Evolutionary conservation across 2,888 invertebrate species (phyloP), one percentile per base, ranked within the genome.

Genomic region (Oligia fasciuncula): DNA sequence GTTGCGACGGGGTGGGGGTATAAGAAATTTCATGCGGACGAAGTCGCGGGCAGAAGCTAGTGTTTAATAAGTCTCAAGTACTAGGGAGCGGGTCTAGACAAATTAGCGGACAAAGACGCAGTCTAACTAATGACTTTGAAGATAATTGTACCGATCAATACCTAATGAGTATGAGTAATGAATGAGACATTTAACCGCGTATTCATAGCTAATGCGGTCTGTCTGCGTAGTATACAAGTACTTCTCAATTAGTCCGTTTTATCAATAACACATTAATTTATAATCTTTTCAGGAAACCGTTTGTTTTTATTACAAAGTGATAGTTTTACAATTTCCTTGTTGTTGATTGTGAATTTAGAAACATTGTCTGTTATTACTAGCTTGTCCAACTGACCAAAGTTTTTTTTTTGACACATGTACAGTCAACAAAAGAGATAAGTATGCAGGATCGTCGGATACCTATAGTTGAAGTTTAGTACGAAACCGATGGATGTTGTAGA

Each of bases 111-210:
- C 8, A 71, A 74, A 40, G 23, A 49, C 49, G 14, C 23, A 63
- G 11, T 40, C 35, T 46, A 35, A 17, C 23, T 65, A 60, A 69
- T 79, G 49, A 54, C 57, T 43, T 9, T 54, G 65, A 76, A 43
- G 49, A 43, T 19, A 46, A 17, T 65, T 43, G 35, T 66, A n/a
- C 51, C 29, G 19, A 81, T 81, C 57, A 81, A 66, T 74, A 19
- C 23, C 57, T 43, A 57, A n/a, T 80, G 6, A 49, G 57, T 43
- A n/a, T 80, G 6, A 49, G 23, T 43, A 51, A 43, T 80, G 4
- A 46, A 54, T n/a, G 17, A 29, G 6, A 35, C 63, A 60, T 66
- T 40, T 49, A 80, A 46, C 72, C 54, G 46, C 63, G 51, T 6
- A 72, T 29, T 1, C 65, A 43, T 43, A 66, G 57, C 65, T 43